Base-by-base conservation (phyloP, 2,888 invertebrate species). In the Latrodectus elegans region DNA sequence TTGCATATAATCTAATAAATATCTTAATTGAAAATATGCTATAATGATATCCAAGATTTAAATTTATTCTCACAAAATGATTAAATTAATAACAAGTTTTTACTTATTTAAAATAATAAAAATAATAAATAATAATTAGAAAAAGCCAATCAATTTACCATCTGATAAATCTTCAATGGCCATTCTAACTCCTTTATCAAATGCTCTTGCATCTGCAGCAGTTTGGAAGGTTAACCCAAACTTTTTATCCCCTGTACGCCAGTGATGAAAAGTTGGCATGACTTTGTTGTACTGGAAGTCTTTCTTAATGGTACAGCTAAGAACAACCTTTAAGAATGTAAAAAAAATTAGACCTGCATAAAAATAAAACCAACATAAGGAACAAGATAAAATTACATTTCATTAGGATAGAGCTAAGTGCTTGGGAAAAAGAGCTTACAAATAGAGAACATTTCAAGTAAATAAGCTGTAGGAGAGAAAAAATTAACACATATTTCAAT, bases 191-290 rank as follows among this genome's bases (percentile, higher is more conserved):
- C 97, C 97, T 92, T 96, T 96, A 92, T 98, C 98, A 93, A 98
- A 98, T 81, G 97, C 97, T 89, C 97, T 93, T 60, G 97, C 98
- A 93, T 98, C 93, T 11, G 97, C 97, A 64, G 97, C 97, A 79
- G 97, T 97, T 93, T 97, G 97, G 94, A 99, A 99, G 79, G 98
- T 98, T 90, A 99, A 94, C 76, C 98, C 99, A 93, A 97, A 98
- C 90, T 96, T 95, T 93, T 97, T 97, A 93, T 97, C 97, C 86
- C 97, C 98, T 26, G 97, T 97, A 92, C 96, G 95, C 98, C 98
- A 99, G 93, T 98, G 98, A 94, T 98, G 98, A 94, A 99, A 99
- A 72, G 98, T 98, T 55, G 99, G 98, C 96, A 98, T 98, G 91
- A 98, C 97, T 94, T 97, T 97, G 93, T 97, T 97, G 94, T 98